Evolutionary conservation across 1,140 invertebrate genomes (phyloP).

Genomic region (Orchestia grillus): DNA sequence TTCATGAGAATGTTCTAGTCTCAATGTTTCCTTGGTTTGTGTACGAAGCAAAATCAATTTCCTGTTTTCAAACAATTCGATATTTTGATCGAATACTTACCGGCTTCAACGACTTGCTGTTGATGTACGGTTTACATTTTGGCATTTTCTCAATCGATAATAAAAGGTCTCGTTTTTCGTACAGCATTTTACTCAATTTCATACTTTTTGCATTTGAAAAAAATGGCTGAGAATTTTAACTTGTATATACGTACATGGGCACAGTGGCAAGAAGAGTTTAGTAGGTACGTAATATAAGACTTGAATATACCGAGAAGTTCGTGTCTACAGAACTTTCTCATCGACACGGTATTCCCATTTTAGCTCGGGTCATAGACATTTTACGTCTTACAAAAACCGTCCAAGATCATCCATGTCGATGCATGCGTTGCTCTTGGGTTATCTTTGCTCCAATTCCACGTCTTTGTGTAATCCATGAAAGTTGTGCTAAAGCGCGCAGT

Average conservation of each 20-base stretch:
- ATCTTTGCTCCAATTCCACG: background rate
- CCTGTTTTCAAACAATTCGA: background rate
- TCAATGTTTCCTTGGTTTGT: background rate
- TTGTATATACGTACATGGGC: background rate
- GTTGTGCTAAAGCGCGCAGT: background rate
- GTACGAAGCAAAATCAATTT: background rate
- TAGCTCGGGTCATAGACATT: background rate
- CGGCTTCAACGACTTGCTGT: background rate
- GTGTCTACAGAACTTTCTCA: background rate
- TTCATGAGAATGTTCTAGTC: background rate
- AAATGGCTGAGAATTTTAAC: too few species aligned
- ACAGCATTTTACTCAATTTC: background rate
- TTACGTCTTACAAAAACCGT: background rate
- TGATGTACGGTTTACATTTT: background rate
- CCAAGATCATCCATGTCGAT: background rate
- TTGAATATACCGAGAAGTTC: too few species aligned
- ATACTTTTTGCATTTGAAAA: background rate
- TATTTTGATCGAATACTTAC: background rate
- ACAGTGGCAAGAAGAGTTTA: background rate
- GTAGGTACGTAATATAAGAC: background rate
- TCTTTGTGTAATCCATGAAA: background rate
- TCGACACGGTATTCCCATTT: background rate
- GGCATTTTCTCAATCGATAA: background rate
- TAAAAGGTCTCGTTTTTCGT: background rate
- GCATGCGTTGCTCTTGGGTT: background rate